Percentiles rank a stretch among this genome's conserved stretches.
Conservation (phyloP, 2,888 invertebrate species). For the Oegoconia quadripuncta region DNA sequence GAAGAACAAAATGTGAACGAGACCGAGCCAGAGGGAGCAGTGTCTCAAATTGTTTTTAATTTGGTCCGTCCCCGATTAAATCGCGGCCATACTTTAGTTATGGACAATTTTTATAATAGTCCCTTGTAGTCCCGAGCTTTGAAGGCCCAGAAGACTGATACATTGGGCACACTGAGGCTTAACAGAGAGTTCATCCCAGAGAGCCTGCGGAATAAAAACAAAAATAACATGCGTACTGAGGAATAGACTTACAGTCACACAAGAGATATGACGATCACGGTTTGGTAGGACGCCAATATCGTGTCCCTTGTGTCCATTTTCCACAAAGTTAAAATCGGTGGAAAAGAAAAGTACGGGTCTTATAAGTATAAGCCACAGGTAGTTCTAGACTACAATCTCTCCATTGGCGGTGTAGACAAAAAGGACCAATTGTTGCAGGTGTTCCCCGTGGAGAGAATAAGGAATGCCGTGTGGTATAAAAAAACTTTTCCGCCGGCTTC, state of each 20-base stretch:
- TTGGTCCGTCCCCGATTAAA: slow-evolving; percentile 20
- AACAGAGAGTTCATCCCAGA: slow-evolving; percentile 26
- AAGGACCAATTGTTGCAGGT: slow-evolving; percentile 7
- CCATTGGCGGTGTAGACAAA: slow-evolving; percentile 16
- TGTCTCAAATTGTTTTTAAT: slow-evolving; percentile 20
- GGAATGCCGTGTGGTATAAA: slow-evolving; percentile 20
- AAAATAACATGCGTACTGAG: slow-evolving; percentile 16
- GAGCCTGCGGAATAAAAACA: slow-evolving; percentile 13
- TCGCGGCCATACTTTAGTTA: slow-evolving; percentile 25
- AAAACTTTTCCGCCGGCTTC: slow-evolving; percentile 20
- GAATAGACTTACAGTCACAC: too few species aligned
- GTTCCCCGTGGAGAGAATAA: slow-evolving; percentile 6
- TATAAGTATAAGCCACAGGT: slow-evolving; percentile 15
- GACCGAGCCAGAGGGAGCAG: slow-evolving; percentile 22
- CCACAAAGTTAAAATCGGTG: slow-evolving; percentile 14
- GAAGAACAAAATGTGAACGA: slow-evolving; percentile 3
- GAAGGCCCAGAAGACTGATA: slow-evolving; percentile 18
- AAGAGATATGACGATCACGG: slow-evolving; percentile 4
- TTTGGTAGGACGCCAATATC: slow-evolving; percentile 9
- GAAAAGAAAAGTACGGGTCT: slow-evolving; percentile 16
- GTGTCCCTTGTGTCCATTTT: slow-evolving; percentile 15
- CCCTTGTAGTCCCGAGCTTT: slow-evolving; percentile 22
- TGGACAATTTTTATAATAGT: slow-evolving; percentile 30
- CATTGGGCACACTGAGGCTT: slow-evolving; percentile 25
- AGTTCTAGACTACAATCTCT: slow-evolving; percentile 18